Percentiles rank a stretch among this genome's conserved stretches.
phyloP scores from a whole-genome alignment of 2,797 vertebrate species.

The Hybognathus amarus region DNA sequence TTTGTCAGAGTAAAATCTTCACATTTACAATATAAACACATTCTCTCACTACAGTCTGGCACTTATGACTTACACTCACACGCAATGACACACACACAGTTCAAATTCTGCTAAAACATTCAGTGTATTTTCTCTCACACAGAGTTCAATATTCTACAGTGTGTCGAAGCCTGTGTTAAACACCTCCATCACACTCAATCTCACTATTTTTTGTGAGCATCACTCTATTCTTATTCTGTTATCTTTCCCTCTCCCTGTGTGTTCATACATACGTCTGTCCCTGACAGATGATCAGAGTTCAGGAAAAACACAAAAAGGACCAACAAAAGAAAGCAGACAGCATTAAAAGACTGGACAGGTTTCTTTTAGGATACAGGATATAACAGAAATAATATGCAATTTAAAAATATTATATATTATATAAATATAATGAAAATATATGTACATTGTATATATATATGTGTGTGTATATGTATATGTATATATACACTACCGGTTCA shows the following conservation, averaged over 20 bases:
- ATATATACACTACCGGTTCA: too few species aligned
- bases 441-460: not conserved
- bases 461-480: not conserved
- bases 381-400: too few species aligned
- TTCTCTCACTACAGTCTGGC: not conserved
- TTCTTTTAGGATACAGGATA: not conserved
- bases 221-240: constrained; percentile 5
- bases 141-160: not conserved
- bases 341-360: not conserved
- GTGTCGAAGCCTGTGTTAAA: not conserved
- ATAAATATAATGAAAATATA: not conserved
- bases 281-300: not conserved
- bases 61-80: not conserved
- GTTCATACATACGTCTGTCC: not conserved
- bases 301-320: not conserved
- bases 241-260: not conserved
- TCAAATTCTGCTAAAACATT: constrained; percentile 13
- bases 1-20: not conserved
- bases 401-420: too few species aligned
- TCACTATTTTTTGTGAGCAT: constrained; percentile 1
- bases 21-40: not conserved
- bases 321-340: not conserved
- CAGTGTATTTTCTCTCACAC: constrained; percentile 13
- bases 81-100: not conserved
- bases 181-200: not conserved